Conservation (phyloP, 2,113 vertebrate genomes). For the Talpa occidentalis region DNA sequence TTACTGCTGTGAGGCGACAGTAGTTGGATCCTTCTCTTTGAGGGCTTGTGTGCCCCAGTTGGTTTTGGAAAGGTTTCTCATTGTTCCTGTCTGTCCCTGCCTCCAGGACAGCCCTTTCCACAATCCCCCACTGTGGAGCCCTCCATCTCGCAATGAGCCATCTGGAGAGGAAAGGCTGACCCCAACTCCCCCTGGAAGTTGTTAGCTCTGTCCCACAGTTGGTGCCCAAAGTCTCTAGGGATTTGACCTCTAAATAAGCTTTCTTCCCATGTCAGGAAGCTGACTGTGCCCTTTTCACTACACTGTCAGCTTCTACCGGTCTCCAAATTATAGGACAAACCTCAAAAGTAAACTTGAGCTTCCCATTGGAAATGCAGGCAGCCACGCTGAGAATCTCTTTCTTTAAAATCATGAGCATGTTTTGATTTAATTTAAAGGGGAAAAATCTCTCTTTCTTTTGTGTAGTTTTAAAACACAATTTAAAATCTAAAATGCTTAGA, state of each 20-base stretch:
- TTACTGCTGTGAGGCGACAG: constrained; percentile 57
- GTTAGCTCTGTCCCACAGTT: constrained; percentile 69
- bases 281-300: constrained; percentile 47
- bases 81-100: constrained; percentile 48
- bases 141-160: constrained; percentile 50
- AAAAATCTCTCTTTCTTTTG: not conserved
- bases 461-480: constrained; percentile 43
- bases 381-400: not conserved
- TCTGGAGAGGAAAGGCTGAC: constrained; percentile 63
- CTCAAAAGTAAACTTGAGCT: constrained; percentile 12
- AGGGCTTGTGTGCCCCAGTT: constrained; percentile 45
- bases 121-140: not conserved
- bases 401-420: constrained; percentile 20
- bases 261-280: constrained; percentile 55
- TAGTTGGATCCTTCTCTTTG: constrained; percentile 45
- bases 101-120: constrained; percentile 29
- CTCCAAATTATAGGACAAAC: constrained; percentile 63
- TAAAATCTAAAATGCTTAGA: not conserved
- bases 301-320: constrained; percentile 38
- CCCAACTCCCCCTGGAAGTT: constrained; percentile 66
- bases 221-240: not conserved
- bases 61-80: constrained; percentile 34
- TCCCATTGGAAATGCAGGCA: constrained; percentile 22
- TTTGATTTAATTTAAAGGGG: not conserved
- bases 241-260: constrained; percentile 29